Evolutionary conservation across 2,113 vertebrate species (phyloP), one percentile per base, ranked within the genome.

Genomic region (Nothobranchius kuhntae): DNA sequence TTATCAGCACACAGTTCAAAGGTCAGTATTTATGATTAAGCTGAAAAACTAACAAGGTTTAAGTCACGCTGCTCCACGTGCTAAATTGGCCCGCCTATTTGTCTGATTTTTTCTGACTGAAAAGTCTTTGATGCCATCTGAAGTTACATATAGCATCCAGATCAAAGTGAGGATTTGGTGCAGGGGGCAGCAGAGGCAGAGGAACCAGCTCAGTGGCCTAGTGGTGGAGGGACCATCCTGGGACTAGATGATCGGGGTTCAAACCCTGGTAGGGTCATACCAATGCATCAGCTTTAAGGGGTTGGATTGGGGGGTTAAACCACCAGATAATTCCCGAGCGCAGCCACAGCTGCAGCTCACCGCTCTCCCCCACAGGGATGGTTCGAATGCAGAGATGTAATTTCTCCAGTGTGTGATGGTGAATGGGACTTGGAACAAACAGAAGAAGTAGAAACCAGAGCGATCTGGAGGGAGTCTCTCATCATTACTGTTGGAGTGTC

Each of bases 401-500:
- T 21, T 21, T 21, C 21, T 21, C 21, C 21, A 21, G 21, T 21
- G 21, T 21, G 21, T 21, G 21, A 21, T 21, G 21, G 21, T 21
- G 21, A 21, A 21, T 21, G 21, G 21, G 21, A 21, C 21, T 21
- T 21, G 21, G 56, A 61, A 45, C 2, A 17, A 51, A 61, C 67
- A 57, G 60, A 35, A 57, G 68, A 26, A 63, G 78, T 26, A 56
- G 65, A 57, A 75, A 47, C 55, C n/a, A 44, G 14, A 35, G 52
- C 67, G 74, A 72, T 72, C 56, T 53, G 73, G 81, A 78, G 61
- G 61, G 61, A 82, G 87, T 84, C 89, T 79, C 78, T 77, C 75
- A 68, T 89, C 82, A 82, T 88, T 78, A 83, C 78, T 82, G 88
- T 82, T 84, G 84, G 53, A 24, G 67, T 71, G 81, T 86, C 77